phyloP scores from a whole-genome alignment of 2,113 vertebrate genomes.

The Macrotus californicus region DNA sequence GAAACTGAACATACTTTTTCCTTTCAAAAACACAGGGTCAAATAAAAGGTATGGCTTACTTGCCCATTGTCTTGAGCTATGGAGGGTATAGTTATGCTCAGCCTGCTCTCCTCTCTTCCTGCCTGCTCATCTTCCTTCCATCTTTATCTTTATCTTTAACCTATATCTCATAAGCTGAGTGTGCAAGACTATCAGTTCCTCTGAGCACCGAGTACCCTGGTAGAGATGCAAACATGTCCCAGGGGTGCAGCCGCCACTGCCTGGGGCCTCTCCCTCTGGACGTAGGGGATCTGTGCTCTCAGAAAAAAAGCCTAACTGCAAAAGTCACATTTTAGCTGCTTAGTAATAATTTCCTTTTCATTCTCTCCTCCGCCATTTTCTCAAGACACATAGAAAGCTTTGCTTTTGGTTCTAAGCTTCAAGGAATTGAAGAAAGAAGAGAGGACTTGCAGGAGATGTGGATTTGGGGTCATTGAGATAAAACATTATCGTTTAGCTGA shows the following conservation, averaged over 20 bases:
- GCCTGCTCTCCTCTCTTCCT: not conserved
- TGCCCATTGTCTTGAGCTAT: not conserved
- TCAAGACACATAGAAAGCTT: not conserved
- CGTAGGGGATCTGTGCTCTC: not conserved
- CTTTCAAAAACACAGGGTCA: not conserved
- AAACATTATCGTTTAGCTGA: not conserved
- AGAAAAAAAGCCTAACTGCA: not conserved
- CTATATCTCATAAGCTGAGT: constrained; percentile 20
- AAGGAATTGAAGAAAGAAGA: not conserved
- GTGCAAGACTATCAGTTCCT: not conserved
- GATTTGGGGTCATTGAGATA: not conserved
- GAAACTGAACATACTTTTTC: not conserved
- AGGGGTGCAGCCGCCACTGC: not conserved
- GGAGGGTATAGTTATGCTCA: not conserved
- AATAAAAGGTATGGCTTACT: not conserved
- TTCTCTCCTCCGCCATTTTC: not conserved
- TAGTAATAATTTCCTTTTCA: not conserved
- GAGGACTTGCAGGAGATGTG: not conserved
- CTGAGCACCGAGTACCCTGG: not conserved
- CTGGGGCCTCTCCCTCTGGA: not conserved
- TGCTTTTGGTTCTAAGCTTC: not conserved
- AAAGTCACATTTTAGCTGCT: not conserved
- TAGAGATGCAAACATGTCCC: not conserved
- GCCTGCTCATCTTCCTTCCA: not conserved
- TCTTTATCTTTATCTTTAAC: constrained; percentile 21